phyloP scores from a whole-genome alignment of 2,113 vertebrate genomes.

The Ptilonorhynchus violaceus region DNA sequence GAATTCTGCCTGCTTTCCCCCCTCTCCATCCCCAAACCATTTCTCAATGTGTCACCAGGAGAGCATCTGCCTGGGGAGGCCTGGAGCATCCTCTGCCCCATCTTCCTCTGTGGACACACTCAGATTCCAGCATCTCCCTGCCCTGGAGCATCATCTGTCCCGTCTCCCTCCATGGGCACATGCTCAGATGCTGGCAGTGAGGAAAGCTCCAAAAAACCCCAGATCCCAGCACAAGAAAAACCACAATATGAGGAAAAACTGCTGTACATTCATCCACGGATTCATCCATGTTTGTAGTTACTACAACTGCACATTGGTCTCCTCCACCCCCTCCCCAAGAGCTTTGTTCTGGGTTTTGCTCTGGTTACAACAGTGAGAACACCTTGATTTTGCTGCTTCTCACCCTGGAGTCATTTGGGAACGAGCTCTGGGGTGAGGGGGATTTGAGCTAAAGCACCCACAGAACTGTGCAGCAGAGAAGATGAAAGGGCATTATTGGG shows the following conservation, averaged over 20 bases:
- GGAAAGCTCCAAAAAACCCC: background rate
- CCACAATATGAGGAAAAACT: accelerated
- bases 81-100: background rate
- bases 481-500: too few relatives aligned
- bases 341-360: background rate
- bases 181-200: background rate
- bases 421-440: background rate
- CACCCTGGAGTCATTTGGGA: background rate
- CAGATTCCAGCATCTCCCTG: background rate
- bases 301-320: accelerated
- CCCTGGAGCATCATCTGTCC: background rate
- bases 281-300: background rate
- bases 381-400: background rate
- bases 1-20: background rate
- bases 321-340: background rate
- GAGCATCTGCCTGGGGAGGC: background rate
- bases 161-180: background rate
- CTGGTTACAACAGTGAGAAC: accelerated
- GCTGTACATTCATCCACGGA: background rate
- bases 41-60: background rate
- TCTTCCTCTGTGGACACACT: background rate
- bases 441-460: background rate
- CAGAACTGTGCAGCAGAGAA: accelerated
- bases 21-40: background rate
- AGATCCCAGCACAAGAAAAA: background rate